phyloP scores from a whole-genome alignment of 1,140 invertebrate species.

The Sinella curviseta region DNA sequence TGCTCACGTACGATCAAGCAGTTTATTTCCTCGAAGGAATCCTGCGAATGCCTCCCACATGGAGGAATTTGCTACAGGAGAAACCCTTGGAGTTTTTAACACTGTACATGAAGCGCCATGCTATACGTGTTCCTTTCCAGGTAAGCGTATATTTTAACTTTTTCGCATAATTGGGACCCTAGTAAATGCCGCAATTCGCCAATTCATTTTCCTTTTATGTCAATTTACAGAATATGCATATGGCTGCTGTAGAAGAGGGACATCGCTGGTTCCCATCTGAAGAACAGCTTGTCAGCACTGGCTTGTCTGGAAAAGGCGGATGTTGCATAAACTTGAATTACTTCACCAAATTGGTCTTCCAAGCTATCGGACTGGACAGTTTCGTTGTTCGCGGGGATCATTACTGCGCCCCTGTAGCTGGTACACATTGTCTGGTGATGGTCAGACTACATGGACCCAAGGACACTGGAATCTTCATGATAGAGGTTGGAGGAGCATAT shows the following conservation, averaged over 20 bases:
- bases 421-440: constrained; percentile 17
- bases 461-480: neutral
- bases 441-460: neutral
- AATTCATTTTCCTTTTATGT: too few relatives aligned
- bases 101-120: constrained; percentile 11
- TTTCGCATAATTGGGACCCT: neutral
- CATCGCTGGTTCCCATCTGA: neutral
- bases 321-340: constrained; percentile 22
- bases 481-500: constrained; percentile 31
- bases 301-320: constrained; percentile 5
- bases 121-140: constrained; percentile 1
- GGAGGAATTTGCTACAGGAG: neutral
- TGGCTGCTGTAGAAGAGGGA: constrained; percentile 1
- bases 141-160: neutral
- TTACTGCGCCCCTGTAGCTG: neutral
- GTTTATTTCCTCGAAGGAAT: neutral
- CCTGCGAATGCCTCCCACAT: neutral
- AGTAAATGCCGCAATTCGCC: neutral
- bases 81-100: constrained; percentile 7
- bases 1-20: constrained; percentile 12
- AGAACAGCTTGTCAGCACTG: neutral
- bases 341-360: neutral
- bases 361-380: neutral
- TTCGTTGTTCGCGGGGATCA: constrained; percentile 11
- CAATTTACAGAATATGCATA: neutral